These are phyloP conservation scores for Rugalucina vietnamica DNA, from an alignment of 2,888 invertebrate species.

Conservation along the genomic window DNA sequence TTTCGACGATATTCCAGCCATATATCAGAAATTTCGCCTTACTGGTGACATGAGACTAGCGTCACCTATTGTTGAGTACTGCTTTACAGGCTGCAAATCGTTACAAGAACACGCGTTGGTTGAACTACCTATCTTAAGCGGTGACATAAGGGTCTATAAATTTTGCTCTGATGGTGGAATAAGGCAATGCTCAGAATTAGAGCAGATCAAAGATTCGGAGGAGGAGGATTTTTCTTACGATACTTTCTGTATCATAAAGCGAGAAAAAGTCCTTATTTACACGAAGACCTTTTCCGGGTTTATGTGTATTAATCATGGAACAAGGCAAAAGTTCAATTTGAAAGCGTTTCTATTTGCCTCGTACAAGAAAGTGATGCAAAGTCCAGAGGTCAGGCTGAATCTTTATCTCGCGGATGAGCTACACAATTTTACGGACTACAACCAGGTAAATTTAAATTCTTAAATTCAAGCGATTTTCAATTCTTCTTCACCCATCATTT, in stretches of 20 bases:
- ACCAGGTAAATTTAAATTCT: too few relatives aligned
- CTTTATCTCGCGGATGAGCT: not conserved
- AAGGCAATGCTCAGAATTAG: not conserved
- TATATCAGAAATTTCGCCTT: not conserved
- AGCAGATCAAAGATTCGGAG: not conserved
- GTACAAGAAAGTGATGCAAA: not conserved
- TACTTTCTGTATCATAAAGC: not conserved
- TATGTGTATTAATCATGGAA: slow-evolving; percentile 8
- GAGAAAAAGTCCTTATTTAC: slow-evolving; percentile 8
- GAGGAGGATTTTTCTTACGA: not conserved
- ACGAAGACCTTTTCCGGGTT: slow-evolving; percentile 21
- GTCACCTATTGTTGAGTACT: slow-evolving; percentile 24
- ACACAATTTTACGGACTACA: not conserved
- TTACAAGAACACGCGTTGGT: slow-evolving; percentile 12
- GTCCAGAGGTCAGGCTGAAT: not conserved
- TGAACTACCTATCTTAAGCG: not conserved
- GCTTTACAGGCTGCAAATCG: not conserved
- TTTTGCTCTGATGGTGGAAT: not conserved
- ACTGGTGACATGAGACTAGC: not conserved
- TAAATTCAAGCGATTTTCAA: too few relatives aligned
- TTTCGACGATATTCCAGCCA: not conserved
- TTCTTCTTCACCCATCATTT: too few relatives aligned
- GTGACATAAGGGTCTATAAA: not conserved
- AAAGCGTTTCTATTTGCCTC: slow-evolving; percentile 16
- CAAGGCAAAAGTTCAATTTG: not conserved